Base-by-base conservation (phyloP, 1,140 invertebrate genomes). In the Temnothorax longispinosus region DNA sequence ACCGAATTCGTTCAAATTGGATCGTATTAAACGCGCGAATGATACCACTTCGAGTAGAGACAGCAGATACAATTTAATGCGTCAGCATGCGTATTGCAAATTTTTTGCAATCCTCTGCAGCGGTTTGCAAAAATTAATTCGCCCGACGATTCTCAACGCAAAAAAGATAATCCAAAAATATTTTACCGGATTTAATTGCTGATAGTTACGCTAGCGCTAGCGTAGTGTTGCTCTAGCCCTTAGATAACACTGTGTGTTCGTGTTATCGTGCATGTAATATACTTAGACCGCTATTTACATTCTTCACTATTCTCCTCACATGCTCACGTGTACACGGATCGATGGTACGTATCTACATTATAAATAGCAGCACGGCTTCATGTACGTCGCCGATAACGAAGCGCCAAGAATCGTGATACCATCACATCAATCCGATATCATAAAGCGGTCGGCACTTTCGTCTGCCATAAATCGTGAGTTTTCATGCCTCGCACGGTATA, bases 331-430 rank as follows among this genome's bases (percentile, higher is more conserved):
- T 41, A 84, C 18, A 81, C 15, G 89, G 88, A 90, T 77, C 56
- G 15, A 65, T 86, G 89, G 88, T 90, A 90, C 88, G 88, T 90
- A 90, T 85, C 35, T 41, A 71, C 21, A 54, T 64, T 64, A 74
- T 87, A 60, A 52, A 58, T 54, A 74, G 41, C 41, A 82, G 38
- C 38, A 41, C 4, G 18, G 15, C 18, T 56, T 58, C 41, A 84
- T 44, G 8, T 50, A 71, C 41, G 15, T 54, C 47, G 32, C 8
- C n/a, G 80, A 84, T 84, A 84, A 84, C 27, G 41, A 47, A 72
- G 58, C 56, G 38, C n/a, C 44, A 50, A 69, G 44, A 64, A 13
- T n/a, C 2, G 38, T 1, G 81, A 85, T 77, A 85, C 5, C 44
- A 78, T 64, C 82, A 27, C 27, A 32, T 52, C n/a, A 50, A 47